A percentile compares a stretch with the other conserved stretches of the same genome.
phyloP scores from a whole-genome alignment of 2,113 vertebrate genomes.

The Cavia porcellus region DNA sequence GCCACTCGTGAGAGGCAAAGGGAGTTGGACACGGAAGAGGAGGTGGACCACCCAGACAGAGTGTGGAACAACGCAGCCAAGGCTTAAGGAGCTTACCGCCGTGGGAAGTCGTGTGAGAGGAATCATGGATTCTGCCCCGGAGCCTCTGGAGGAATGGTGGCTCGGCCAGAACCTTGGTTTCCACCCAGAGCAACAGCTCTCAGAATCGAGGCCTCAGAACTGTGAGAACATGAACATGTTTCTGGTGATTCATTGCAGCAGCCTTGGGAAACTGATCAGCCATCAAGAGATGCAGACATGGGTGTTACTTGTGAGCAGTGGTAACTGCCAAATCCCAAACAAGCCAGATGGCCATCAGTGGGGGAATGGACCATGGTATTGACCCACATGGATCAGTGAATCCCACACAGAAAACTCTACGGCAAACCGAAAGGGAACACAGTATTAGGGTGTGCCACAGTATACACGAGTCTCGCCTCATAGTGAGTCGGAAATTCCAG shows the following conservation, averaged over 20 bases:
- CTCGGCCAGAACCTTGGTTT: neutral
- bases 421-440: neutral
- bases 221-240: neutral
- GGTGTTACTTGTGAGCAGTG: neutral
- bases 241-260: neutral
- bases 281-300: rapidly evolving
- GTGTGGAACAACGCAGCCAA: neutral
- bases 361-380: rapidly evolving
- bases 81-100: neutral
- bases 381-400: no score
- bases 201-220: neutral
- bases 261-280: neutral
- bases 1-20: neutral
- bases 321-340: neutral
- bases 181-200: neutral
- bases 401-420: rapidly evolving
- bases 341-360: no score
- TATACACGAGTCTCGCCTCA: neutral
- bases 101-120: neutral
- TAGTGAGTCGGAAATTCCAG: neutral
- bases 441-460: no score
- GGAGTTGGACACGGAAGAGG: neutral
- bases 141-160: neutral
- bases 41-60: rapidly evolving
- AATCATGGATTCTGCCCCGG: neutral